phyloP scores from a whole-genome alignment of 2,113 vertebrate genomes.

The Alces alces region DNA sequence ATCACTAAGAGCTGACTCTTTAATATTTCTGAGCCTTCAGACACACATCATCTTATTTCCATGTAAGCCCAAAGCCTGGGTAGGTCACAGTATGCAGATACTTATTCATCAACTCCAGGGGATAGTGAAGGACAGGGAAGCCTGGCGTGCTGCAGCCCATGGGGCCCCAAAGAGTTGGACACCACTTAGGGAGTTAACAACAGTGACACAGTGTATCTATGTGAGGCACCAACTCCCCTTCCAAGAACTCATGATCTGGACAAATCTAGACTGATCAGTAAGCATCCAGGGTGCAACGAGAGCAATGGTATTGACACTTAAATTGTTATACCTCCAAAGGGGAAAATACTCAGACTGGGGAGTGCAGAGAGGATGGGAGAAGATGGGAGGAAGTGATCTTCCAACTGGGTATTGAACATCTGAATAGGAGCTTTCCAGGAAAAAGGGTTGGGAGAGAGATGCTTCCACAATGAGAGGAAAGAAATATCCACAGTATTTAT shows the following conservation, averaged over 20 bases:
- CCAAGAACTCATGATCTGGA: neutral
- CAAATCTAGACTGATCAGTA: neutral
- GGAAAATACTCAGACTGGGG: neutral
- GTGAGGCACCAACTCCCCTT: neutral
- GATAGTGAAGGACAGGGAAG: neutral
- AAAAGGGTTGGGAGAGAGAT: neutral
- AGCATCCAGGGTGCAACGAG: neutral
- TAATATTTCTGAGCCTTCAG: neutral
- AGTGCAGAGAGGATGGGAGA: neutral
- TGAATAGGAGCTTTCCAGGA: neutral
- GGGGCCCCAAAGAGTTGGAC: neutral
- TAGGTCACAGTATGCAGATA: neutral
- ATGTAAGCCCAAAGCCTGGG: neutral
- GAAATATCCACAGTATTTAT: neutral
- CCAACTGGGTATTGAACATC: neutral
- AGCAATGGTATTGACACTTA: neutral
- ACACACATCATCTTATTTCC: neutral
- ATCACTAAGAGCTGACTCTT: neutral
- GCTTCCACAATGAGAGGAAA: neutral
- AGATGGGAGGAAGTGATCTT: neutral
- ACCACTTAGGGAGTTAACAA: neutral
- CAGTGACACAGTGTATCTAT: neutral
- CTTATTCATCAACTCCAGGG: neutral
- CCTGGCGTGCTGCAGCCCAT: neutral
- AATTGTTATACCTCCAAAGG: neutral